A percentile compares a stretch with the other conserved stretches of the same genome.
These are phyloP conservation scores for Hermatobates lingyangjiaoensis DNA, from an alignment of 1,140 invertebrate species.

Conservation along the genomic window DNA sequence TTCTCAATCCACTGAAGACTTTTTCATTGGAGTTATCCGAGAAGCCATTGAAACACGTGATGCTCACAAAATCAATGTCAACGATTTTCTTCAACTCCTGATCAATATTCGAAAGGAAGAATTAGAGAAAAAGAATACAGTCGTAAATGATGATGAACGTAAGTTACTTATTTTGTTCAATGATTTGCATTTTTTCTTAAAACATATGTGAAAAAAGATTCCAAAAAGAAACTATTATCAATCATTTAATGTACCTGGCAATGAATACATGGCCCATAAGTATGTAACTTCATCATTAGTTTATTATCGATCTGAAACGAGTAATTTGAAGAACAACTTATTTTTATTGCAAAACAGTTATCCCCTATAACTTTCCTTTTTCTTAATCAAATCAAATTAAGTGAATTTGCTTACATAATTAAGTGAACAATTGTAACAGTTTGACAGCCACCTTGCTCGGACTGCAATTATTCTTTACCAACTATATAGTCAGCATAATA, in stretches of 20 bases:
- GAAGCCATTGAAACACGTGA: constrained; percentile 27
- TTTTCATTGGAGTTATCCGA: constrained; percentile 26
- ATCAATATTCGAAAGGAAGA: constrained; percentile 23
- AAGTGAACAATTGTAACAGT: no score
- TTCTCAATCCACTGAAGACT: constrained; percentile 20
- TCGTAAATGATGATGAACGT: not conserved
- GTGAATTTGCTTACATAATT: no score
- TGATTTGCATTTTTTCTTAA: not conserved
- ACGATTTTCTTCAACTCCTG: constrained; percentile 34
- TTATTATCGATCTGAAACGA: not conserved
- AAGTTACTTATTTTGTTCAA: not conserved
- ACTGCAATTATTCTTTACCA: no score
- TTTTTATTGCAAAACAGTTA: no score
- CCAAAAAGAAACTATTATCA: not conserved
- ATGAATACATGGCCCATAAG: not conserved
- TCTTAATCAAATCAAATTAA: no score
- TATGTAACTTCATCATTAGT: not conserved
- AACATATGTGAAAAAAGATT: not conserved
- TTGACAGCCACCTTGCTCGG: no score
- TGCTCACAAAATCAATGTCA: constrained; percentile 22
- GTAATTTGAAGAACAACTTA: no score
- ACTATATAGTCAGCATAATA: no score
- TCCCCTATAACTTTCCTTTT: no score
- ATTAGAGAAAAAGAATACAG: not conserved
- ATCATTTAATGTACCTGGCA: not conserved